Evolutionary conservation across 1,140 invertebrate genomes (phyloP), one percentile per base, ranked within the genome.

Genomic region (Calycopis cecrops): DNA sequence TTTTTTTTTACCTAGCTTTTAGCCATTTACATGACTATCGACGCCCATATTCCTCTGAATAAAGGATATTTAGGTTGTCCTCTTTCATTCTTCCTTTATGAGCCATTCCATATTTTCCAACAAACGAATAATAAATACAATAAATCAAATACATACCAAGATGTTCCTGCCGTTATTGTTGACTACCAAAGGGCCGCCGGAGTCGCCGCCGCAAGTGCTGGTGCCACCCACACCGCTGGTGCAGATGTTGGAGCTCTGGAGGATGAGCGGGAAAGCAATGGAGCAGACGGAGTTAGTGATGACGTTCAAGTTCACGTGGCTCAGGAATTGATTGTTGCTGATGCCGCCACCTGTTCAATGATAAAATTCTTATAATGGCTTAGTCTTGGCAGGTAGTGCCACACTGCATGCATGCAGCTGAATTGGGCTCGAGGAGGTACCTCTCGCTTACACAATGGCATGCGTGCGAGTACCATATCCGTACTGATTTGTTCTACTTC

Each of bases 151-250:
- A 48, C 52, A 48, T 55, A 64, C 62, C 55, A 64, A 34, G 9
- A 64, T 50, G 10, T 38, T 47, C 12, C 28, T 37, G 14, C 52
- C 55, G 9, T 55, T 40, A 9, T 34, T 60, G 9, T 48, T 35
- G 17, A 71, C 59, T 0, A 76, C 76, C 53, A 89, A 69, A 42
- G 88, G 88, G 54, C 87, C 87, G 55, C 87, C 87, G 48, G 87
- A 88, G 55, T 89, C 88, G 9, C 88, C 87, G 10, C 40, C 16
- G 47, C 70, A 73, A 9, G 65, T 66, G n/a, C 65, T 60, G 7
- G 34, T 40, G 1, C 62, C 62, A 9, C 55, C 55, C 0, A n/a
- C 42, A 16, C 67, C 67, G 33, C 60, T 67, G 33, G 67, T 65
- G 54, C 76, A 75, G 12, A 75, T 63, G 42, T 65, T 65, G 16